Evolutionary conservation across 2,888 invertebrate species (phyloP), one percentile per base, ranked within the genome.

Genomic region (Nebria salina): DNA sequence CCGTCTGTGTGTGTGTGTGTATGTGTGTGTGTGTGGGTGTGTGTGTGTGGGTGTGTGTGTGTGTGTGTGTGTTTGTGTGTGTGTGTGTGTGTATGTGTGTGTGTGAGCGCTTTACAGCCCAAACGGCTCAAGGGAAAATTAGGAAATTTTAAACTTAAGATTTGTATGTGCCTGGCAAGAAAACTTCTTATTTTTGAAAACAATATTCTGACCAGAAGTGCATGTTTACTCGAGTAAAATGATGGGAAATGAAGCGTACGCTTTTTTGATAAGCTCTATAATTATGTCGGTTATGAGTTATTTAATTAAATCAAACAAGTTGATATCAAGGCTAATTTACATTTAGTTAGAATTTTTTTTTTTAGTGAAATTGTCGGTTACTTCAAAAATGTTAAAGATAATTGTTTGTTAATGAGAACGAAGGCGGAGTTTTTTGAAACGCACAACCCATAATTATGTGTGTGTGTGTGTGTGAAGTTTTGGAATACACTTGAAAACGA

Each of bases 391-490:
- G 42, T 42, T 41, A 25, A 43, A n/a, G 70, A 70, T 76, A 76
- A 76, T 76, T 76, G 76, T 76, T 76, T 76, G 76, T 76, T 76
- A 76, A 77, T 77, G 72, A 77, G 77, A 54, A 34, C 70, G 72
- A 70, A 70, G 70, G 77, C 77, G 77, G 77, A 25, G 68, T 54
- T 65, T 43, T 15, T n/a, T 65, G 34, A 26, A 70, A 42, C 65
- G 70, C 54, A 26, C 13, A 76, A 26, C 68, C 76, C 42, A 68
- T 76, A 54, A 76, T 76, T 76, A 76, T 66, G 15, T 68, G 68
- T 13, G 26, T 66, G 15, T 68, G 68, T 13, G 26, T 75, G 42
- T 75, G 43, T 75, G 20, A 25, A 75, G 64, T 65, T 20, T 54
- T 73, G 73, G 43, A 73, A 34, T 13, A 20, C 42, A n/a, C 20